A percentile compares a stretch with the other conserved stretches of the same genome.
These are phyloP conservation scores for Epicauta chinensis DNA, from an alignment of 1,140 invertebrate species.

Conservation along the genomic window DNA sequence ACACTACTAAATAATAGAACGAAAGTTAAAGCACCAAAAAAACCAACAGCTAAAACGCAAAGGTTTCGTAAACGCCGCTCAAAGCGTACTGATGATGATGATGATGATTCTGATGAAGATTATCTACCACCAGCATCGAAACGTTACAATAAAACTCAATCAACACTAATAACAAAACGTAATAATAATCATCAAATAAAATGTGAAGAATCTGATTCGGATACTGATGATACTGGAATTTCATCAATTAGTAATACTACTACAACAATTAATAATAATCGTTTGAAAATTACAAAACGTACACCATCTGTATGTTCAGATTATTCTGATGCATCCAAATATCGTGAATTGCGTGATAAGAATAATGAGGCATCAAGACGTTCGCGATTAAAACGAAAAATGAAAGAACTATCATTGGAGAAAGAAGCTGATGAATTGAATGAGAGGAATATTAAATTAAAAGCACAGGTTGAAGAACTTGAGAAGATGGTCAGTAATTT, in stretches of 20 bases:
- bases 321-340: conserved; percentile 43
- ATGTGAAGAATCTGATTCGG: conserved; percentile 8
- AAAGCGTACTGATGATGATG: conserved; percentile 15
- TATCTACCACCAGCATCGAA: conserved; percentile 27
- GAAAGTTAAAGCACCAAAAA: conserved; percentile 2
- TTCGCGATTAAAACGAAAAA: conserved; percentile 64
- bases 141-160: conserved; percentile 16
- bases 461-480: conserved; percentile 37
- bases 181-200: neutral
- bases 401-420: conserved; percentile 48
- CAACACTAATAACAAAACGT: neutral
- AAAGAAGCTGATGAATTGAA: conserved; percentile 32
- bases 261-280: neutral
- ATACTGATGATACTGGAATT: conserved; percentile 4
- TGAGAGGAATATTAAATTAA: conserved; percentile 35
- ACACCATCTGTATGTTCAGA: conserved; percentile 33
- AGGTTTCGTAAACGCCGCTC: conserved; percentile 7
- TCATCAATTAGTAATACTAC: conserved; percentile 1
- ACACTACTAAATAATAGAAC: neutral
- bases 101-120: conserved; percentile 32
- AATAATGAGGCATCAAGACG: conserved; percentile 71
- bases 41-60: conserved; percentile 1
- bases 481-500: conserved; percentile 37
- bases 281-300: conserved; percentile 12
- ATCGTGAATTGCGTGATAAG: conserved; percentile 61